Evolutionary conservation across 37 sponge, comb jelly and placozoan species (phyloP).

Genomic region (Dysidea cf. avara): DNA sequence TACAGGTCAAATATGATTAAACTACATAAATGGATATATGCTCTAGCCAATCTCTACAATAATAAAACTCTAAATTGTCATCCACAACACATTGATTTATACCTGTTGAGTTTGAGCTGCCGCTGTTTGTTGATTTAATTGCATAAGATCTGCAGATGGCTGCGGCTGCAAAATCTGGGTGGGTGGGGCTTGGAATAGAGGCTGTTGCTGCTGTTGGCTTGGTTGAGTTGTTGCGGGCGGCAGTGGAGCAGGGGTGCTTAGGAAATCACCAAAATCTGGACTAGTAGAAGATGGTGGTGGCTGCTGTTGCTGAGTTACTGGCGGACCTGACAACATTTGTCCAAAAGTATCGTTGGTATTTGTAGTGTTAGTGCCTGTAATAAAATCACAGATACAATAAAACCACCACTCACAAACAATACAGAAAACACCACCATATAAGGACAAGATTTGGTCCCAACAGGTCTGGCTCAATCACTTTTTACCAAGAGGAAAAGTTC

Average conservation of each 20-base stretch:
- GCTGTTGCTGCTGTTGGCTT: slow-evolving; percentile 6
- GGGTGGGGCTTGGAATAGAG: slow-evolving; percentile 7
- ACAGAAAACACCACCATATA: not conserved
- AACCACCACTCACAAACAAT: not conserved
- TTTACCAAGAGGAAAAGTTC: no score
- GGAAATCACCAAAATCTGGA: slow-evolving; percentile 65
- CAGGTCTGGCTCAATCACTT: no score
- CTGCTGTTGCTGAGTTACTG: not conserved
- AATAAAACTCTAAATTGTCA: no score
- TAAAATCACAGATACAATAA: not conserved
- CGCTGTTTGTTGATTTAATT: no score
- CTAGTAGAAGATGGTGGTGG: not conserved
- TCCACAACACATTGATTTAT: no score
- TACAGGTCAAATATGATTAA: no score
- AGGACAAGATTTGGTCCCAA: no score
- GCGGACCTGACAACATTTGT: no score
- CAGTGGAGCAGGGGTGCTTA: slow-evolving; percentile 36
- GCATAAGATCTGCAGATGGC: not conserved
- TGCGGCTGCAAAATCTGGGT: not conserved
- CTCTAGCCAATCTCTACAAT: no score
- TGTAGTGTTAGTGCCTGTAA: not conserved
- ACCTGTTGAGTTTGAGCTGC: no score
- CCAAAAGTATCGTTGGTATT: not conserved
- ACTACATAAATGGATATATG: no score
- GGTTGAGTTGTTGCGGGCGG: not conserved